Conservation (phyloP, 2,888 invertebrate species). For the Eumacrocentrus americanus region DNA sequence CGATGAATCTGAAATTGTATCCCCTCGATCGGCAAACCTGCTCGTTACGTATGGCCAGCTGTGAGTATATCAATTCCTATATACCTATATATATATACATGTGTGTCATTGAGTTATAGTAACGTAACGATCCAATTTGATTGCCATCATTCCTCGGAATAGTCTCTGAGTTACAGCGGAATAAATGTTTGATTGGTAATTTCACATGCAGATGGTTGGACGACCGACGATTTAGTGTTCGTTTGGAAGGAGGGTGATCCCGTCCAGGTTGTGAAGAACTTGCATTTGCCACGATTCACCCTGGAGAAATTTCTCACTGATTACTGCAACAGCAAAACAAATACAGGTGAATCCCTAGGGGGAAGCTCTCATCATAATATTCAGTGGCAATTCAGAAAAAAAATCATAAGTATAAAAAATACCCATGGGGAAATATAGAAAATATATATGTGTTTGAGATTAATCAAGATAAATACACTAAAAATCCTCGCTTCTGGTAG, state of each 20-base stretch:
- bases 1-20: conserved; percentile 97
- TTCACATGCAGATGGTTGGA: conserved; percentile 86
- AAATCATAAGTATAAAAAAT: no score
- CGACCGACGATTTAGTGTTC: conserved; percentile 94
- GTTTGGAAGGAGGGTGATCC: conserved; percentile 96
- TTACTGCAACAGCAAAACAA: conserved; percentile 96
- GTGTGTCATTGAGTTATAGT: neutral
- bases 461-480: no score
- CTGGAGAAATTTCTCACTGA: conserved; percentile 93
- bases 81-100: neutral
- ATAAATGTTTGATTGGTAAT: neutral
- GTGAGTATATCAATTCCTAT: conserved; percentile 70
- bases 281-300: conserved; percentile 93
- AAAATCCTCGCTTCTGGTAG: no score
- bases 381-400: no score
- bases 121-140: neutral
- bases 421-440: no score
- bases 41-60: conserved; percentile 94
- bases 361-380: no score
- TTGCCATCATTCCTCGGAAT: neutral
- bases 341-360: conserved; percentile 91
- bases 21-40: conserved; percentile 95
- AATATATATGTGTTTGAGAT: no score
- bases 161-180: neutral
- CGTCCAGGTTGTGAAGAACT: conserved; percentile 92